phyloP scores from a whole-genome alignment of 2,797 vertebrate genomes.

The Phataginus tetradactyla region DNA sequence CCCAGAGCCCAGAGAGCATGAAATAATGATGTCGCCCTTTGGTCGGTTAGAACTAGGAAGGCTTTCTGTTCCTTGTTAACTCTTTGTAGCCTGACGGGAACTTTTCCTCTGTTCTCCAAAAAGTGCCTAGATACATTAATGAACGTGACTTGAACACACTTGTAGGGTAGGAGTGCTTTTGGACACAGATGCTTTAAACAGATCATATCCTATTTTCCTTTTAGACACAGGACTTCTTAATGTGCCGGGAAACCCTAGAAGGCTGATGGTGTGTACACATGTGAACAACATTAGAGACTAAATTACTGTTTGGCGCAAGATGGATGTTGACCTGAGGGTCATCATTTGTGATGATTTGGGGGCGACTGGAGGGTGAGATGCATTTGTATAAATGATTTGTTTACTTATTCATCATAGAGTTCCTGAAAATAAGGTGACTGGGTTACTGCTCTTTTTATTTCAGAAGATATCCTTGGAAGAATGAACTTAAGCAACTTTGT shows the following conservation, averaged over 20 bases:
- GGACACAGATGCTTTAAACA: conserved; percentile 19
- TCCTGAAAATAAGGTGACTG: conserved; percentile 65
- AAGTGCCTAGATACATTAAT: not conserved
- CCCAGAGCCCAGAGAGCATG: conserved; percentile 68
- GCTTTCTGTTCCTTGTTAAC: conserved; percentile 64
- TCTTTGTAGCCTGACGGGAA: conserved; percentile 55
- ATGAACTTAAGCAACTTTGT: not conserved
- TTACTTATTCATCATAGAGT: conserved; percentile 66
- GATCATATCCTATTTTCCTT: conserved; percentile 58
- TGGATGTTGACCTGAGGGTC: not conserved
- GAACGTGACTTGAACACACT: not conserved
- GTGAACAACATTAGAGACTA: not conserved
- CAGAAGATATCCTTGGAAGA: conserved; percentile 57
- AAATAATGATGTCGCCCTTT: conserved; percentile 58
- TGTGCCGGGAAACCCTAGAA: conserved; percentile 10
- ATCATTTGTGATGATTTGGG: conserved; percentile 9
- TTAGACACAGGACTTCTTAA: conserved; percentile 10
- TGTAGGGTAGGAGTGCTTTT: conserved; percentile 2
- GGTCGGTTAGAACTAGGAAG: conserved; percentile 59
- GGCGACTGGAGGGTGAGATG: not conserved
- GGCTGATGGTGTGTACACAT: conserved; percentile 47
- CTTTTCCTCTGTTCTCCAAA: not conserved
- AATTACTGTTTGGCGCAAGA: conserved; percentile 42
- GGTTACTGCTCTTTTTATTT: conserved; percentile 41
- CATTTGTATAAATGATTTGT: conserved; percentile 52